These are phyloP conservation scores for Sylvia borin DNA, from an alignment of 2,797 vertebrate species.

Conservation along the genomic window DNA sequence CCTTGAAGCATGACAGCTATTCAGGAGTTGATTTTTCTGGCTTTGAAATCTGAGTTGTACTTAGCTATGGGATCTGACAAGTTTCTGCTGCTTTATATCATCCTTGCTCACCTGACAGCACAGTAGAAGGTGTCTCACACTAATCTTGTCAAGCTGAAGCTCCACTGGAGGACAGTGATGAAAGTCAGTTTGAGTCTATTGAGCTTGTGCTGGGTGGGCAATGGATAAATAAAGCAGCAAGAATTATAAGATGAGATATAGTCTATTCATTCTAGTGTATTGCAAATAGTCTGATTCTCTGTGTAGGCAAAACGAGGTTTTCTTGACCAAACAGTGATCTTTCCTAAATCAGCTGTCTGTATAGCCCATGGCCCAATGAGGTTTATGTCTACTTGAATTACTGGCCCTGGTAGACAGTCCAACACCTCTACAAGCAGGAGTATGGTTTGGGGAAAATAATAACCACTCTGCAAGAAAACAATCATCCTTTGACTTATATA, in stretches of 20 bases:
- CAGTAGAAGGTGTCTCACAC: neutral
- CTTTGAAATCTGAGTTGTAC: conserved; percentile 52
- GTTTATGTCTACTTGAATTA: neutral
- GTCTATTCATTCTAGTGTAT: neutral
- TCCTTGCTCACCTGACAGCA: conserved; percentile 23
- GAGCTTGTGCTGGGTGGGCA: neutral
- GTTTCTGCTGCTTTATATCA: conserved; percentile 26
- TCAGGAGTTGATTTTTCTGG: conserved; percentile 25
- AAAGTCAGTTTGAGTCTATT: neutral
- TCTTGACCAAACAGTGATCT: neutral
- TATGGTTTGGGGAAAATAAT: neutral
- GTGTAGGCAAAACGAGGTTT: neutral
- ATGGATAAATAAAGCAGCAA: neutral
- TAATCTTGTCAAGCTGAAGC: neutral
- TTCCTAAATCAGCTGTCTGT: neutral
- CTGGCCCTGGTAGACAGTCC: neutral
- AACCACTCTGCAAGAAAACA: neutral
- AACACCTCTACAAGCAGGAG: neutral
- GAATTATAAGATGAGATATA: neutral
- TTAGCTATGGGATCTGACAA: conserved; percentile 48
- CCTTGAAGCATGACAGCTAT: conserved; percentile 19
- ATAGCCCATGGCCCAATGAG: neutral
- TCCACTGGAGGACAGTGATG: neutral
- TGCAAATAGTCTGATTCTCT: neutral
- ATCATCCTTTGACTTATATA: neutral